A percentile compares a stretch with the other conserved stretches of the same genome.
Evolutionary conservation across 2,888 invertebrate species (phyloP).

Genomic region (Hanleya hanleyi): DNA sequence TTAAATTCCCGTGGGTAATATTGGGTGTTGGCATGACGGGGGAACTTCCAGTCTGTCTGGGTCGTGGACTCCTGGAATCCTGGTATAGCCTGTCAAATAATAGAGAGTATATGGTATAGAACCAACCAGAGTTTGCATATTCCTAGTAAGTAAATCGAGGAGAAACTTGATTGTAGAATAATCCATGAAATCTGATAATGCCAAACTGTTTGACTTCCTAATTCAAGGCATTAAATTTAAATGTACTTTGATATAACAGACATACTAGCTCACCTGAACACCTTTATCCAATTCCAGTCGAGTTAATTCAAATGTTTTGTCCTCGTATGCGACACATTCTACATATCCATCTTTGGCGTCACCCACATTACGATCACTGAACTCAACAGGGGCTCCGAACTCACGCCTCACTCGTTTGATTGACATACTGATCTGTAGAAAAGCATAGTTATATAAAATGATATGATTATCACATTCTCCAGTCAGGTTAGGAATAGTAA

Average conservation of each 20-base stretch:
- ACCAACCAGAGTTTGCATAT: too few relatives aligned
- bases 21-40: conserved; percentile 70
- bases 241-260: neutral
- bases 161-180: too few relatives aligned
- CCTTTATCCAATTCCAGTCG: conserved; percentile 67
- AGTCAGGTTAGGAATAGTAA: too few relatives aligned
- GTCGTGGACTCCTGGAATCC: conserved; percentile 50
- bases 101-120: too few relatives aligned
- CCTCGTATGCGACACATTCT: conserved; percentile 68
- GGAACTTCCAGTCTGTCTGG: conserved; percentile 72
- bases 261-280: conserved; percentile 58
- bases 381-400: conserved; percentile 66
- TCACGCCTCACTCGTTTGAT: conserved; percentile 51
- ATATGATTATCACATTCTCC: too few relatives aligned
- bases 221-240: too few relatives aligned
- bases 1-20: conserved; percentile 67
- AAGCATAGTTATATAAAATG: too few relatives aligned
- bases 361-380: conserved; percentile 67
- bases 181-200: neutral
- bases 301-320: conserved; percentile 63
- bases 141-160: too few relatives aligned
- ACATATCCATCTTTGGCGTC: conserved; percentile 70
- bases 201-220: neutral
- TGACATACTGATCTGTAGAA: conserved; percentile 63
- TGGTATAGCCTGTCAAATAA: conserved; percentile 65